phyloP scores from a whole-genome alignment of 2,888 invertebrate genomes.

The Hirtodrosophila trivittata region DNA sequence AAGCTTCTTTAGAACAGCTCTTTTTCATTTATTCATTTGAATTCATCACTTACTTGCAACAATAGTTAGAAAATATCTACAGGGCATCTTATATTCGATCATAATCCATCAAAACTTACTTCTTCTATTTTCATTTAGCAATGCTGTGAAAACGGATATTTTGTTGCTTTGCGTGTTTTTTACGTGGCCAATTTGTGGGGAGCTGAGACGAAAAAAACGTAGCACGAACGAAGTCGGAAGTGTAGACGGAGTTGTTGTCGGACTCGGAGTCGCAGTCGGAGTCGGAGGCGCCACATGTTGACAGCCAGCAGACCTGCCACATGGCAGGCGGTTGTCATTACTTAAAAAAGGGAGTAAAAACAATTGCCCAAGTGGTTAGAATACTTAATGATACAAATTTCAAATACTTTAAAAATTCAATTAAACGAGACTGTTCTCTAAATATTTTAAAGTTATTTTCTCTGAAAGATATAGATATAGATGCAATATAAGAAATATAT shows the following conservation, averaged over 20 bases:
- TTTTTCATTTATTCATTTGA: too few species aligned
- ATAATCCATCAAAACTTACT: background rate
- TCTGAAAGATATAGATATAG: too few species aligned
- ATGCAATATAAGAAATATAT: too few species aligned
- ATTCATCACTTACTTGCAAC: too few species aligned
- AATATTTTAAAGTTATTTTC: too few species aligned
- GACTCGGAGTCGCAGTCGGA: background rate
- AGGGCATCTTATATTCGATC: constrained; percentile 1
- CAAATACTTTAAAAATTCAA: too few species aligned
- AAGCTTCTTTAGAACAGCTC: too few species aligned
- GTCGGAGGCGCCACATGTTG: constrained; percentile 44
- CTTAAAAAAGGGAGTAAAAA: constrained; percentile 1
- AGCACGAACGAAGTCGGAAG: background rate
- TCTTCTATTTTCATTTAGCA: constrained; percentile 54
- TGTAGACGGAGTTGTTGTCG: background rate
- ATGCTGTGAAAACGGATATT: constrained; percentile 17
- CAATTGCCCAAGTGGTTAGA: background rate
- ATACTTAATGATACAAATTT: background rate
- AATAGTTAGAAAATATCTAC: background rate
- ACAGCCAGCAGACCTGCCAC: constrained; percentile 37
- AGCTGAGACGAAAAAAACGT: constrained; percentile 3
- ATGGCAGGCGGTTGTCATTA: constrained; percentile 22
- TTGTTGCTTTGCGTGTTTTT: constrained; percentile 28
- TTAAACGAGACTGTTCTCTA: too few species aligned
- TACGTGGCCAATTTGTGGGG: constrained; percentile 59